phyloP scores from a whole-genome alignment of 2,797 vertebrate genomes.

The Trematomus bernacchii region DNA sequence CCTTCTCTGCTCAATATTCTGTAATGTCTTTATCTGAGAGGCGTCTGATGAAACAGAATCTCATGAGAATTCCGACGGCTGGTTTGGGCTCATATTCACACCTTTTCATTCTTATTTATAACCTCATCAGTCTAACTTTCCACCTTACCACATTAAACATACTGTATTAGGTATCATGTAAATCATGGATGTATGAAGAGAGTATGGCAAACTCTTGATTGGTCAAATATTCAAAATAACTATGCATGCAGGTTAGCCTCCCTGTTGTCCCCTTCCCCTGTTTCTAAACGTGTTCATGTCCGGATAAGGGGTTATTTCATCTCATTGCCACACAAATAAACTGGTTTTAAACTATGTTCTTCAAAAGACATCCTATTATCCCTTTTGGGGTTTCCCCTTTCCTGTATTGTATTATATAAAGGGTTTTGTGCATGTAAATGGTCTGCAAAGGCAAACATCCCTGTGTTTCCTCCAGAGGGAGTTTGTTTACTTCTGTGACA shows the following conservation, averaged over 20 bases:
- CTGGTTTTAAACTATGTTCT: too few relatives aligned
- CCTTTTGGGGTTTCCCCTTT: too few relatives aligned
- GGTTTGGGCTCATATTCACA: slow-evolving; percentile 4
- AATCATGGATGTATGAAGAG: not conserved
- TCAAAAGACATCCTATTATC: too few relatives aligned
- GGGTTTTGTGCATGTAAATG: too few relatives aligned
- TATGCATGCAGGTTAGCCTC: slow-evolving; percentile 4
- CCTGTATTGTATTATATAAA: too few relatives aligned
- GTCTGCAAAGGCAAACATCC: too few relatives aligned
- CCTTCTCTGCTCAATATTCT: slow-evolving; percentile 8
- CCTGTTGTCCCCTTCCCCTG: too few relatives aligned
- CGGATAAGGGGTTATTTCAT: too few relatives aligned
- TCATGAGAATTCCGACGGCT: slow-evolving; percentile 10
- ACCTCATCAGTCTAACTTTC: not conserved
- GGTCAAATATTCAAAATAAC: slow-evolving; percentile 2
- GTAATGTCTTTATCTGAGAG: slow-evolving; percentile 13
- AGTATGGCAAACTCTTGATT: not conserved
- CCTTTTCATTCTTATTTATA: not conserved
- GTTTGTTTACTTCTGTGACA: too few relatives aligned
- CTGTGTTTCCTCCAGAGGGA: too few relatives aligned
- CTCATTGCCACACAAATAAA: too few relatives aligned
- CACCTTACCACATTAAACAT: slow-evolving; percentile 11
- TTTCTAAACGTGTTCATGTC: too few relatives aligned
- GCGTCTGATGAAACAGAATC: slow-evolving; percentile 30
- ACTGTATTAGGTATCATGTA: not conserved